Evolutionary conservation across 2,888 invertebrate species (phyloP).

Genomic region (Polymixis flavicincta): DNA sequence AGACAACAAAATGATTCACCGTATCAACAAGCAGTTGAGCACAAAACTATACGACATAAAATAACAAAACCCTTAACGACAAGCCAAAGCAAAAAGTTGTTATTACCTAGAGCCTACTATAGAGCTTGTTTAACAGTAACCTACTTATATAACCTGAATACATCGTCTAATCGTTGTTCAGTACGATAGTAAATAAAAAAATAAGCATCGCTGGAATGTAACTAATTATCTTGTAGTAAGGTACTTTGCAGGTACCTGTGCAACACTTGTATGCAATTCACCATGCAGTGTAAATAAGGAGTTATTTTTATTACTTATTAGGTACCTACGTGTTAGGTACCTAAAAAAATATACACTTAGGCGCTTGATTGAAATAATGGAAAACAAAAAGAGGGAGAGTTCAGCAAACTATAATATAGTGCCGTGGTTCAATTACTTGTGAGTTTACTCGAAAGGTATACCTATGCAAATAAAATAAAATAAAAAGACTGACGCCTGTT

Average conservation of each 20-base stretch:
- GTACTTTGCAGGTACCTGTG: background rate
- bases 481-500: no score
- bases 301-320: background rate
- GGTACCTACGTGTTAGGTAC: background rate
- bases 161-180: background rate
- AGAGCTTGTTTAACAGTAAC: background rate
- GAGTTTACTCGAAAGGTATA: no score
- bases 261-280: background rate
- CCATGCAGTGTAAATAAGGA: background rate
- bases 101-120: background rate
- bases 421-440: no score
- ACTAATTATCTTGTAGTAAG: background rate
- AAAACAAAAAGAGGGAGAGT: no score
- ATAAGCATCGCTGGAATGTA: background rate
- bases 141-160: background rate
- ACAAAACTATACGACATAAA: constrained; percentile 3
- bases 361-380: no score
- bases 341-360: background rate
- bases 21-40: constrained; percentile 1
- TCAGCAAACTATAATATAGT: no score
- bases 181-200: background rate
- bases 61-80: background rate
- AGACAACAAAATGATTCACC: background rate
- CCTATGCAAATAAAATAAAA: no score
- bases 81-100: background rate